Percentiles rank a stretch among this genome's conserved stretches.
These are phyloP conservation scores for Brachionus paranguensis DNA, from an alignment of 1,140 invertebrate genomes.

Conservation along the genomic window DNA sequence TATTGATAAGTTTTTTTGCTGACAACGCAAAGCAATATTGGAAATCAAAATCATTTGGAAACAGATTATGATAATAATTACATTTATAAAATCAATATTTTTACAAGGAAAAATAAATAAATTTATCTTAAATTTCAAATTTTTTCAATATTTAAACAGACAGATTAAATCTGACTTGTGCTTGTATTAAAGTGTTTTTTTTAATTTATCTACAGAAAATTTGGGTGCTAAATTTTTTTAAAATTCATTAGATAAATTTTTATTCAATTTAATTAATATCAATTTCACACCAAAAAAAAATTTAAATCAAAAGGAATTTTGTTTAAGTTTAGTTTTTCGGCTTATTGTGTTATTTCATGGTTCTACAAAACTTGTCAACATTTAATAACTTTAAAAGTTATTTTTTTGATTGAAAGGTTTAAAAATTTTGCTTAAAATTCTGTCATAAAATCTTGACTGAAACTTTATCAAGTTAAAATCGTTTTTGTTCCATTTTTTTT, in stretches of 20 bases:
- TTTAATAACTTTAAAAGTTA: neutral
- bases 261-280: neutral
- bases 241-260: neutral
- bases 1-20: neutral
- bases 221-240: neutral
- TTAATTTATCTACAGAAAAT: neutral
- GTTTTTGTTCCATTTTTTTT: no score
- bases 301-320: neutral
- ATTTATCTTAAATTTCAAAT: neutral
- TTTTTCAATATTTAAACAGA: neutral
- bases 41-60: neutral
- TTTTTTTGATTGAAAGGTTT: neutral
- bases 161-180: neutral
- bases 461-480: no score
- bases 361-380: neutral
- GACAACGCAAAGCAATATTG: neutral
- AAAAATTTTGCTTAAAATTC: neutral
- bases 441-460: no score
- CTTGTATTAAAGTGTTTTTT: neutral
- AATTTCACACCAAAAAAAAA: neutral
- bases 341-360: neutral
- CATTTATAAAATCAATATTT: neutral
- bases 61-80: neutral
- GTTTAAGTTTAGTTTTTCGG: neutral
- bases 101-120: neutral